Base-by-base conservation (phyloP, 2,113 vertebrate genomes). In the Mormyrus lacerda region DNA sequence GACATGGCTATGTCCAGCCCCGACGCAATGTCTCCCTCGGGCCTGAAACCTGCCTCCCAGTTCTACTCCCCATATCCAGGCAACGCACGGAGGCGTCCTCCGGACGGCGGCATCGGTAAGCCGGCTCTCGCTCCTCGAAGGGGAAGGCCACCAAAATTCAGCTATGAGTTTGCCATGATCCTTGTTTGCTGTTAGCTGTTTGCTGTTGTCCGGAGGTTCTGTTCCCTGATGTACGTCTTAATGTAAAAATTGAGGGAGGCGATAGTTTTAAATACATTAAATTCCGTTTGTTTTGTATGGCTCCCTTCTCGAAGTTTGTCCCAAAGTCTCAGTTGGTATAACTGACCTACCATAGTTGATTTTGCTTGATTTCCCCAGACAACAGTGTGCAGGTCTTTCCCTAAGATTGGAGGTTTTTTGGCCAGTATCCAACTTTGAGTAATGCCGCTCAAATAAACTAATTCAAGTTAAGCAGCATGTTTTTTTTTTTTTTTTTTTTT, bases 1-100 rank as follows among this genome's bases (percentile, higher is more conserved):
- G 98, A 99, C 85, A 96, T 99, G 93, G 95, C 96, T 53, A 97
- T 99, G 89, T 93, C 96, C 24, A 98, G 96, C 87, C 96, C 98
- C 0, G 97, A 97, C 94, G 95, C 98, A 0, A 96, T 99, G 90
- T 99, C 98, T 48, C 98, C 98, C 55, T 97, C 97, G 0, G 97
- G 97, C 51, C 91, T 96, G 55, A 99, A 99, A 93, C 95, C 97
- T 1, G 94, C 95, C 69, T 96, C 98, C 58, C 98, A 98, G 93
- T 99, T 97, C 95, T 99, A 98, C 92, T 93, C 94, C 15, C 95
- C 97, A 2, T 99, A 97, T 91, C 92, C 97, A 84, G 95, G 95
- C 94, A 98, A 98, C 91, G 95, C 97, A 91, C 96, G 98, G 89
- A 96, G 98, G 93, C 97, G 98, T 93, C 96, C 97, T 2, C 96